Base-by-base conservation (phyloP, 2,113 vertebrate genomes). In the Bambusicola thoracicus region DNA sequence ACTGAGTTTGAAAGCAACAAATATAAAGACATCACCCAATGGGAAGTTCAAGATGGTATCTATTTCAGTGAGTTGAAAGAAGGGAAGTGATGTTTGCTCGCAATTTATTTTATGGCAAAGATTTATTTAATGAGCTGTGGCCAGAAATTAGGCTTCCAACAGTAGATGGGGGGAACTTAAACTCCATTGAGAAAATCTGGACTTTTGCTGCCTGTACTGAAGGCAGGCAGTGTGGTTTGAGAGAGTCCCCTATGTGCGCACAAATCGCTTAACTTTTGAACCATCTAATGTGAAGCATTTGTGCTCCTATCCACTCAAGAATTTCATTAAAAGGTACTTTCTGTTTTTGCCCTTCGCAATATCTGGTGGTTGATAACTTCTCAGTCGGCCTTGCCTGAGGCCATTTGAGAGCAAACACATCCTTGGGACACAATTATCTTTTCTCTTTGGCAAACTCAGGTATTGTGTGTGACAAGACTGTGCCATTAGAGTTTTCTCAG, bases 41-140 rank as follows among this genome's bases (percentile, higher is more conserved):
- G 85, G 88, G 86, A 92, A 96, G 72, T 76, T 88, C 84, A 94
- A 61, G 75, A 84, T 86, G 29, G 21, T 84, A 81, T 80, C 91
- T 78, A 8, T 83, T 93, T 87, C 73, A 83, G 20, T 46, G 38
- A 85, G 34, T 24, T 94, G 56, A 78, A 89, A 89, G 40, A 76
- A 40, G 59, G 25, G 25, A 94, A 85, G 17, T 30, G 48, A 68
- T 13, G 10, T 43, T 87, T 74, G 10, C 48, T 76, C 19, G 9
- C 32, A 72, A 87, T 78, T 76, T 36, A 70, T 81, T 59, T 59
- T 82, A 56, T 53, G 67, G 62, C 11, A 79, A 76, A 75, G 30
- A 43, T 43, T 56, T 36, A 51, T 92, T 80, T 85, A 79, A 93
- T 63, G 41, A 73, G 34, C 25, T n/a, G 19, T 53, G 78, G 30